These are phyloP conservation scores for Pelodiscus sinensis DNA, from an alignment of 2,113 vertebrate species.

Conservation along the genomic window DNA sequence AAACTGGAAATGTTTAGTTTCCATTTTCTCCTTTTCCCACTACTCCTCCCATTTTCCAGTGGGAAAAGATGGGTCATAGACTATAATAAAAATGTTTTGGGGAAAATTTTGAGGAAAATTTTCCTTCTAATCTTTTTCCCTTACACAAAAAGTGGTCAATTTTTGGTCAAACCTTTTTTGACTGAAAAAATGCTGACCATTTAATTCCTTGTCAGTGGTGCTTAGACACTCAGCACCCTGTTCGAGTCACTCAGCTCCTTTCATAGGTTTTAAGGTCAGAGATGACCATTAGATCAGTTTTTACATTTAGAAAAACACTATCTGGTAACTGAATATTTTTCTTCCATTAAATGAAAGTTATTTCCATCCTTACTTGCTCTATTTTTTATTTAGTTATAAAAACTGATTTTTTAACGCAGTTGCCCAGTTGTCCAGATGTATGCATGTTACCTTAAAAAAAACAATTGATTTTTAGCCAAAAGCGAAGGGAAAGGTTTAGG, in stretches of 20 bases:
- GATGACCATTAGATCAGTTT: not conserved
- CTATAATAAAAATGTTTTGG: not conserved
- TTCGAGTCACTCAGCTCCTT: not conserved
- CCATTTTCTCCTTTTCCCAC: not conserved
- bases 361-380: not conserved
- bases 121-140: too few relatives aligned
- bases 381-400: not conserved
- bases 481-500: slow-evolving; percentile 75
- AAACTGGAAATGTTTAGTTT: not conserved
- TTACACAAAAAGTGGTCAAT: not conserved
- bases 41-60: not conserved
- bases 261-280: not conserved
- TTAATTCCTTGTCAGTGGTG: not conserved
- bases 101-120: too few relatives aligned
- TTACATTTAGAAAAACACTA: not conserved
- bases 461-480: slow-evolving; percentile 71
- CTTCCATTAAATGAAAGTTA: slow-evolving; percentile 58
- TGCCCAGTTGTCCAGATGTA: slow-evolving; percentile 68
- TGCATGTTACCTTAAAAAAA: slow-evolving; percentile 70
- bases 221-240: not conserved
- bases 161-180: not conserved
- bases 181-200: not conserved
- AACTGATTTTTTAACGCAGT: slow-evolving; percentile 44
- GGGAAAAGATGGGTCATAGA: not conserved
- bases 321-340: not conserved